Conservation (phyloP, 37 sponge, comb jelly and placozoan species). For the Aphrocallistes beatrix region DNA sequence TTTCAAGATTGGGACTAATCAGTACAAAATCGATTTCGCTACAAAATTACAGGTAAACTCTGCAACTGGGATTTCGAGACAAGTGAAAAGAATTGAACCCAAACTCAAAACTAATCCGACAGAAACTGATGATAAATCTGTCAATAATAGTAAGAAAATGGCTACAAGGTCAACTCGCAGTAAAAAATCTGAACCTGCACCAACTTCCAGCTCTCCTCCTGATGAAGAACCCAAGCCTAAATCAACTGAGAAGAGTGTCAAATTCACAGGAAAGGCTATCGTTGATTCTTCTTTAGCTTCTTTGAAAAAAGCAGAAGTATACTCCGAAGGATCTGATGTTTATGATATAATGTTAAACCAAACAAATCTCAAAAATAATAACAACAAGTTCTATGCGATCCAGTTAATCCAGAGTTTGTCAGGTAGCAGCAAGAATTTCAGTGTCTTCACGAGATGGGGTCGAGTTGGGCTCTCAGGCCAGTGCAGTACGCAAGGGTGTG, state of each 20-base stretch:
- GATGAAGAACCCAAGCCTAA: conserved; percentile 11
- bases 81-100: background rate
- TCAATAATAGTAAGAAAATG: background rate
- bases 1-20: background rate
- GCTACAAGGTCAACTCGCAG: background rate
- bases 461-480: conserved; percentile 78
- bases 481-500: conserved; percentile 30
- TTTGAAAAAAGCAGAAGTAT: conserved; percentile 43
- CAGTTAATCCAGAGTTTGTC: conserved; percentile 61
- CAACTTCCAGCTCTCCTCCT: background rate
- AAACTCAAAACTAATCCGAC: background rate
- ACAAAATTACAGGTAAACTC: background rate
- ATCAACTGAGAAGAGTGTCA: conserved; percentile 4
- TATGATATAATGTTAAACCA: conserved; percentile 85
- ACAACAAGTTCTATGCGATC: conserved; percentile 81
- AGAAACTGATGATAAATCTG: too few relatives aligned
- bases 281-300: background rate
- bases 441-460: conserved; percentile 82
- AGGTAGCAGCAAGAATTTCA: conserved; percentile 26
- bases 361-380: conserved; percentile 79
- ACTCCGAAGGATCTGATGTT: conserved; percentile 43
- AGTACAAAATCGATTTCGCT: background rate
- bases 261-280: background rate
- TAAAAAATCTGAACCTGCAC: background rate
- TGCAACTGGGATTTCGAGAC: background rate